Evolutionary conservation across 2,797 vertebrate genomes (phyloP), one percentile per base, ranked within the genome.

Genomic region (Sebastes nivosus): DNA sequence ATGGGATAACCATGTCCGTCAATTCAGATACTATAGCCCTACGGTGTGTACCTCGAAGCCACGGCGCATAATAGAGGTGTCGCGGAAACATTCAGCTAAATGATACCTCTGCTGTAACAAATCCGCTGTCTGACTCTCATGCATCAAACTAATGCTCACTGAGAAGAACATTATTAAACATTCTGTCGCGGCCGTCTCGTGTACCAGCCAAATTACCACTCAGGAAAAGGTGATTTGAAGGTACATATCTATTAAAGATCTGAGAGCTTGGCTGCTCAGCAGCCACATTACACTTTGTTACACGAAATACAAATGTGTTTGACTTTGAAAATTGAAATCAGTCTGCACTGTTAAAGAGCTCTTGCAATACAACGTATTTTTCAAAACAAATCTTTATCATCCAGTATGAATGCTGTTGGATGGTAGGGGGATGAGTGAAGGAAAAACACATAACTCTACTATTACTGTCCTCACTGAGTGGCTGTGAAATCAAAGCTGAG

Each of bases 111-210:
- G 72, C 79, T 87, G 75, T 68, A 66, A 87, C 79, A 67, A 85
- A 84, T 89, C 84, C 64, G 67, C 76, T 72, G 59, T 64, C 72
- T 76, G 77, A 78, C 52, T 75, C 71, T 55, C 77, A 80, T 89
- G 75, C 67, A 77, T 89, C 83, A 89, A 79, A 80, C 70, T 77
- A 86, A 90, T 71, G 82, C 72, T 77, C 10, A 2, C 60, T 57
- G 75, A 80, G 77, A 80, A 80, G 79, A 84, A 83, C 82, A 68
- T 83, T 77, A 81, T 81, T 72, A 84, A 77, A 80, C 73, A 77
- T 72, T 74, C 29, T 71, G 65, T 67, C 4, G 24, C 14, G 12
- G 67, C 25, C 25, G 30, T 80, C 66, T 24, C 18, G 36, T 57
- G 66, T 16, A 64, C 25, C 66, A 24, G 79, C 72, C 79, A 84